Percentiles rank a stretch among this genome's conserved stretches.
These are phyloP conservation scores for Brachyistius frenatus DNA, from an alignment of 2,113 vertebrate genomes.

Conservation along the genomic window DNA sequence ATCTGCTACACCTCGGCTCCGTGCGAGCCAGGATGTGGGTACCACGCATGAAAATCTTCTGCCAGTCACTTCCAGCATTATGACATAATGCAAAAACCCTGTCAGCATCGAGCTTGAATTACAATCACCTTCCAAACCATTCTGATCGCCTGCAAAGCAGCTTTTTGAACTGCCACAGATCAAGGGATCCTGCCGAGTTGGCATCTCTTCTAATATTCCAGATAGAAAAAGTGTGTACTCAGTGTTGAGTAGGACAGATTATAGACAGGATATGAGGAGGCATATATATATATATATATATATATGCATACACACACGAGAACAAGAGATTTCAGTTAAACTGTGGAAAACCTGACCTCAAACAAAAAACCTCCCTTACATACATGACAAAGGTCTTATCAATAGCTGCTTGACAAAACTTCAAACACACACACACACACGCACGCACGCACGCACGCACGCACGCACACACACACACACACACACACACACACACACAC, in stretches of 20 bases:
- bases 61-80: constrained; percentile 39
- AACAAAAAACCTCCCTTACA: neutral
- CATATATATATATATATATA: neutral
- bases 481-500: neutral
- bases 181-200: constrained; percentile 42
- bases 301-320: neutral
- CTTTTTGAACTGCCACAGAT: constrained; percentile 45
- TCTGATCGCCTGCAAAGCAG: constrained; percentile 33
- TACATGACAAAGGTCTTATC: constrained; percentile 11
- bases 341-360: neutral
- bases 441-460: no score
- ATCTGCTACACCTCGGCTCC: constrained; percentile 30
- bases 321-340: neutral
- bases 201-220: constrained; percentile 60
- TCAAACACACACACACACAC: constrained; percentile 8
- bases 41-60: constrained; percentile 35
- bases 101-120: constrained; percentile 57
- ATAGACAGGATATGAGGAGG: constrained; percentile 39
- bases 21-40: constrained; percentile 26
- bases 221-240: constrained; percentile 38
- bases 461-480: neutral
- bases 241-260: constrained; percentile 31
- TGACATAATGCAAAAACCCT: constrained; percentile 33
- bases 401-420: constrained; percentile 7
- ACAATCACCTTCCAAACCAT: constrained; percentile 58